phyloP scores from a whole-genome alignment of 2,888 invertebrate genomes.

The Drosophila demipolita region DNA sequence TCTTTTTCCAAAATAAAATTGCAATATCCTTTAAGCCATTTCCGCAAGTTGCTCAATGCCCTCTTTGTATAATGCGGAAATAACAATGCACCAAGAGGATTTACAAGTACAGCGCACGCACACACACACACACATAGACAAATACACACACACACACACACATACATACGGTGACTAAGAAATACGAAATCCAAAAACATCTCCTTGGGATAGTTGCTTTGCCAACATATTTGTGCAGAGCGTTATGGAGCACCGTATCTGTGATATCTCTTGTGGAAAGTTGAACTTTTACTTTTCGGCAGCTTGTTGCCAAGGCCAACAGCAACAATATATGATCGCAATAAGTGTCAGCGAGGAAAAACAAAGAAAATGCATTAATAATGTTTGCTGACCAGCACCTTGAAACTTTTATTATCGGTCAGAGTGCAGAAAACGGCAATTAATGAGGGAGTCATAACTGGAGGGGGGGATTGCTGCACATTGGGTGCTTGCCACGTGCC shows the following conservation, averaged over 20 bases:
- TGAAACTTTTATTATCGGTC: conserved; percentile 31
- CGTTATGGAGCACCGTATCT: conserved; percentile 40
- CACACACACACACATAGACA: neutral
- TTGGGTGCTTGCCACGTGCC: neutral
- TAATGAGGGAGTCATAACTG: conserved; percentile 23
- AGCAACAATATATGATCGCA: conserved; percentile 31
- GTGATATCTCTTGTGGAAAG: conserved; percentile 29
- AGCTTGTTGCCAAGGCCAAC: conserved; percentile 27
- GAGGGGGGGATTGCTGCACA: no score
- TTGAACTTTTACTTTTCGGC: conserved; percentile 30
- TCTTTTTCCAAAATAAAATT: conserved; percentile 55
- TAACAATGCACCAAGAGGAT: conserved; percentile 68
- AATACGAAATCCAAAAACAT: conserved; percentile 34
- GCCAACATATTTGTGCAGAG: conserved; percentile 43
- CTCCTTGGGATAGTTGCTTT: conserved; percentile 39
- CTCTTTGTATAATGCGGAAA: conserved; percentile 72
- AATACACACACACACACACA: neutral
- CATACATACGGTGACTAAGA: neutral
- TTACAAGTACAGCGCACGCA: conserved; percentile 36
- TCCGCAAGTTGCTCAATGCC: conserved; percentile 73
- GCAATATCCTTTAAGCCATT: conserved; percentile 80
- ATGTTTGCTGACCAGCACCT: conserved; percentile 24
- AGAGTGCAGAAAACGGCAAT: conserved; percentile 19
- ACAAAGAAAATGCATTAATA: conserved; percentile 37
- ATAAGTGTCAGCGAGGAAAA: conserved; percentile 18